phyloP scores from a whole-genome alignment of 2,113 vertebrate species.

The Copsychus sechellarum region DNA sequence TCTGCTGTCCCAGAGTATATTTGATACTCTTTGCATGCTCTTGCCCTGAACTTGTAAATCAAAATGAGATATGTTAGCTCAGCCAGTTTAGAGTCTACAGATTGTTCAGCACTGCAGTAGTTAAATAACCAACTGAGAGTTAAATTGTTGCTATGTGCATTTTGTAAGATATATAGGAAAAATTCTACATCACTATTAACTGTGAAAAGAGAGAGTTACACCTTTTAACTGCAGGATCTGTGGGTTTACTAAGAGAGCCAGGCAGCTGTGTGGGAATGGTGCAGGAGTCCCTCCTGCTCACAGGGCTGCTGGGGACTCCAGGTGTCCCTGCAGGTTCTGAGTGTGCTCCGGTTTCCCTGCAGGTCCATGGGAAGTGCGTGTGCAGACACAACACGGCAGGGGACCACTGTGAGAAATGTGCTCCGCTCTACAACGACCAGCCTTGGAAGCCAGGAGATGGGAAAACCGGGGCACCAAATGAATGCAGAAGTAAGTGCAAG shows the following conservation, averaged over 20 bases:
- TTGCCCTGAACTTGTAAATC: not conserved
- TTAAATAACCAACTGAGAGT: not conserved
- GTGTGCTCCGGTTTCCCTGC: not conserved
- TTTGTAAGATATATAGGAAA: not conserved
- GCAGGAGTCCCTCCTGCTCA: not conserved
- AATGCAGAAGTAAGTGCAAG: constrained; percentile 84
- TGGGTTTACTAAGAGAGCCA: not conserved
- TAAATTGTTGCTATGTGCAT: not conserved
- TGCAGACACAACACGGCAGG: constrained; percentile 88
- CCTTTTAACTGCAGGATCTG: not conserved
- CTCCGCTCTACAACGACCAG: constrained; percentile 80
- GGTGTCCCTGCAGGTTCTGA: not conserved
- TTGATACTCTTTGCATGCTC: not conserved
- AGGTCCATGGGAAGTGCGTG: constrained; percentile 83
- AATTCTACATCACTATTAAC: not conserved
- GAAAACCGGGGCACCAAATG: constrained; percentile 82
- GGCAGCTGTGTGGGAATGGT: not conserved
- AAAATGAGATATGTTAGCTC: not conserved
- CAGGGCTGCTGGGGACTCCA: not conserved
- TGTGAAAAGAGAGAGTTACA: not conserved
- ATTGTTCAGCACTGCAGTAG: not conserved
- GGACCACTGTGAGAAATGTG: constrained; percentile 86
- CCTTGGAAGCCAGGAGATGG: constrained; percentile 88
- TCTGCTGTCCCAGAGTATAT: not conserved
- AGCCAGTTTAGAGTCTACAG: not conserved